A percentile compares a stretch with the other conserved stretches of the same genome.
phyloP scores from a whole-genome alignment of 2,113 vertebrate species.

The Tychaedon coryphoeus region DNA sequence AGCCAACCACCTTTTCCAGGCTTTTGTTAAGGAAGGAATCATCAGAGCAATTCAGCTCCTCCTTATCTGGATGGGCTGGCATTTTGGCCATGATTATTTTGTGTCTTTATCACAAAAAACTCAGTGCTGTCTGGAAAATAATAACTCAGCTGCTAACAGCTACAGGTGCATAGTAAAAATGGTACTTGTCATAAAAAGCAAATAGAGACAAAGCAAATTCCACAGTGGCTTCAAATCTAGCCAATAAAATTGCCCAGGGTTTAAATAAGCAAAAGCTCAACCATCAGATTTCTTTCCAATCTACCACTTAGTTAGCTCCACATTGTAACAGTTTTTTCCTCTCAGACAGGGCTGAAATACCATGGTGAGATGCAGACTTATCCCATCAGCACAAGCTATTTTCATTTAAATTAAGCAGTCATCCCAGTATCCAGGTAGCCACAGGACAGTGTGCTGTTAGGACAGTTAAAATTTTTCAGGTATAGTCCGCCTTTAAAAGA shows the following conservation, averaged over 20 bases:
- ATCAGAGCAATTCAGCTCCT: background rate
- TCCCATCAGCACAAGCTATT: background rate
- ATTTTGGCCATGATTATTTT: background rate
- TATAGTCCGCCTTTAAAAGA: background rate
- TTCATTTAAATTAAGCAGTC: background rate
- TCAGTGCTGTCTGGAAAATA: background rate
- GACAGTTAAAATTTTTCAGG: background rate
- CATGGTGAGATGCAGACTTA: fast-evolving
- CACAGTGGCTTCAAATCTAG: background rate
- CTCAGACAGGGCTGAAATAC: background rate
- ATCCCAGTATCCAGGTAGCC: background rate
- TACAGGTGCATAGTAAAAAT: background rate
- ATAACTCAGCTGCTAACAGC: background rate
- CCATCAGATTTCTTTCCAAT: background rate
- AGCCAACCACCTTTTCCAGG: background rate
- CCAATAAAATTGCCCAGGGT: background rate
- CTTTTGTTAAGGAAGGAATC: background rate
- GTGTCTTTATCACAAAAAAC: background rate
- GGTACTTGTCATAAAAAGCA: background rate
- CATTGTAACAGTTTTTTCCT: background rate
- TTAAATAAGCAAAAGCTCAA: background rate
- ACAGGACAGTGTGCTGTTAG: background rate
- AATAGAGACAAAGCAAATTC: background rate
- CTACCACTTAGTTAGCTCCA: background rate
- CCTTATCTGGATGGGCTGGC: background rate